These are phyloP conservation scores for Holacanthella duospinosa DNA, from an alignment of 2,888 invertebrate species.

Conservation along the genomic window DNA sequence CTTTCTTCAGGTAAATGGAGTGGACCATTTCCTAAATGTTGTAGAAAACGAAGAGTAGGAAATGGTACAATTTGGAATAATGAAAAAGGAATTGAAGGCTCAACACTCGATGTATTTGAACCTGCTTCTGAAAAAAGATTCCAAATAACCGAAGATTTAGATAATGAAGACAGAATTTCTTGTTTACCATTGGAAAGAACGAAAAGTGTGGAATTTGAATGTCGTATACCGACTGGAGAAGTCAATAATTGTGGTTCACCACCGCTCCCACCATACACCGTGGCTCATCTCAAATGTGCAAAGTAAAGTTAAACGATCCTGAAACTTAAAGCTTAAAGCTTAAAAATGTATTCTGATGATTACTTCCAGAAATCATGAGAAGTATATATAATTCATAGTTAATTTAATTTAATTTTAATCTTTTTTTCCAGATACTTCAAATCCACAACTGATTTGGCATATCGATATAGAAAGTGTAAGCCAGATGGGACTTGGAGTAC, in stretches of 20 bases:
- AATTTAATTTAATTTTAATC: no score
- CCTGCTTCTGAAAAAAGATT: conserved; percentile 9
- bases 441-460: conserved; percentile 19
- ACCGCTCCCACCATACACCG: conserved; percentile 19
- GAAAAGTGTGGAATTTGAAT: conserved; percentile 21
- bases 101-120: conserved; percentile 14
- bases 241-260: conserved; percentile 15
- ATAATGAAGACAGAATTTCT: conserved; percentile 11
- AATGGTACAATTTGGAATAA: not conserved
- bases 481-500: conserved; percentile 22
- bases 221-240: conserved; percentile 15
- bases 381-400: not conserved
- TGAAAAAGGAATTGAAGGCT: not conserved
- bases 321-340: not conserved
- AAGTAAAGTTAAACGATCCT: no score
- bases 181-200: conserved; percentile 14
- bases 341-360: not conserved
- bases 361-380: not conserved
- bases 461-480: conserved; percentile 23
- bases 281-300: conserved; percentile 14
- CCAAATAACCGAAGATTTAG: not conserved
- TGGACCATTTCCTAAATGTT: conserved; percentile 17
- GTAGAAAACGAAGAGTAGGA: conserved; percentile 1
- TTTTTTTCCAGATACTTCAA: conserved; percentile 20
- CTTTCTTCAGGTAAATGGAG: conserved; percentile 17